These are phyloP conservation scores for Melanocharis versteri DNA, from an alignment of 2,113 vertebrate species.

Conservation along the genomic window DNA sequence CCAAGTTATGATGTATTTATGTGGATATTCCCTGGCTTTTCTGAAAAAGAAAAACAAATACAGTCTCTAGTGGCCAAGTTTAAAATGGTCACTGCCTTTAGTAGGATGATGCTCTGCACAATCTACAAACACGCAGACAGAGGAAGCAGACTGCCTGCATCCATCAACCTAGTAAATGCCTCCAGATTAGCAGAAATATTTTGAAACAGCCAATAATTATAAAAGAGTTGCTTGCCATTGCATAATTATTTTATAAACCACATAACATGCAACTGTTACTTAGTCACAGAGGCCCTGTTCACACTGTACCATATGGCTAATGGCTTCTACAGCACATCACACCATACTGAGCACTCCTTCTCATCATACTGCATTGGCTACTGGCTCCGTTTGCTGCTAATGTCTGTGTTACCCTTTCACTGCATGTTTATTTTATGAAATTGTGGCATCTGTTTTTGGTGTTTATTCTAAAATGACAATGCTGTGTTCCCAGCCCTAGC, in stretches of 20 bases:
- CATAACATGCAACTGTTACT: constrained; percentile 73
- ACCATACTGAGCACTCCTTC: constrained; percentile 75
- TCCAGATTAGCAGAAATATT: constrained; percentile 73
- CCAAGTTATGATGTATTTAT: background rate
- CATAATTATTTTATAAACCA: constrained; percentile 83
- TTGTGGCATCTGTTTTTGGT: constrained; percentile 70
- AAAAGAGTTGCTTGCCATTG: constrained; percentile 72
- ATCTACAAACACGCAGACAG: background rate
- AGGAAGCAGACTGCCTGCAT: constrained; percentile 25
- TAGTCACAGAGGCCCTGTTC: constrained; percentile 73
- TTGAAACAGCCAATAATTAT: constrained; percentile 76
- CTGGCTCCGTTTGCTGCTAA: constrained; percentile 74
- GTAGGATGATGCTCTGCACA: background rate
- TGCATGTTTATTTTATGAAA: constrained; percentile 82
- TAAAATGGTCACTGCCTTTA: constrained; percentile 39
- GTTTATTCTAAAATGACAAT: constrained; percentile 73
- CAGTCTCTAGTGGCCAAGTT: background rate
- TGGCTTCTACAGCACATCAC: constrained; percentile 67
- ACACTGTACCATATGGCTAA: constrained; percentile 80
- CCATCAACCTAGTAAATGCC: constrained; percentile 63
- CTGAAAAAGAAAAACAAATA: background rate
- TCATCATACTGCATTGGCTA: constrained; percentile 72
- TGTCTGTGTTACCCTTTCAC: constrained; percentile 75
- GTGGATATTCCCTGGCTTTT: background rate
- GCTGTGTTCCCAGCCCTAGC: constrained; percentile 46